A percentile compares a stretch with the other conserved stretches of the same genome.
Conservation (phyloP, 1,140 invertebrate species). For the Nasonia vitripennis region DNA sequence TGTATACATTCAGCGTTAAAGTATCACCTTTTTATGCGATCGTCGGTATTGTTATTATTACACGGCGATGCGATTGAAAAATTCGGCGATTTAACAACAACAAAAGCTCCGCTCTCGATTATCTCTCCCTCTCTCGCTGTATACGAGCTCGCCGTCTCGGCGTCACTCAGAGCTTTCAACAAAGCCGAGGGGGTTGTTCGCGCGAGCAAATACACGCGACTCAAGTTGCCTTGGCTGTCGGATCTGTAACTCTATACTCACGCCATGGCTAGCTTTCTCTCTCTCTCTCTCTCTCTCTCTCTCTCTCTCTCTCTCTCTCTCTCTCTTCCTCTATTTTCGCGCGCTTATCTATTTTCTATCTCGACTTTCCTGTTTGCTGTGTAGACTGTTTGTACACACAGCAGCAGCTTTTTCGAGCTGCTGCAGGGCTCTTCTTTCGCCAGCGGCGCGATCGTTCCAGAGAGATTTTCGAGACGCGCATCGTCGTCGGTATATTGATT, state of each 20-base stretch:
- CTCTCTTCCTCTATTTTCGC: background rate
- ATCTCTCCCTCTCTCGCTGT: background rate
- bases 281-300: background rate
- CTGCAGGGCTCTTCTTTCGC: background rate
- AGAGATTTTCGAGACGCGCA: background rate
- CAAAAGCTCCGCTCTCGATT: background rate
- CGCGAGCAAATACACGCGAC: background rate
- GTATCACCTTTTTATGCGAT: background rate
- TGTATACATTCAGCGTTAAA: background rate
- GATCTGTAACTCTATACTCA: conserved; percentile 1
- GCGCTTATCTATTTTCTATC: conserved; percentile 4
- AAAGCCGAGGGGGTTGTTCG: background rate
- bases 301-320: background rate
- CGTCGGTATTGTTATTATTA: background rate
- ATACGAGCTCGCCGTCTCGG: background rate
- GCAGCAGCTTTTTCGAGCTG: background rate
- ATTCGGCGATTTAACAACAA: background rate
- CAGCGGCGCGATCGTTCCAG: background rate
- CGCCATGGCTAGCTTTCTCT: background rate
- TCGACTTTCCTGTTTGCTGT: background rate
- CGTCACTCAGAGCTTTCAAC: background rate
- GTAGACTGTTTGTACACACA: background rate
- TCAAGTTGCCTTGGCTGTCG: conserved; percentile 2
- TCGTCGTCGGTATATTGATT: background rate
- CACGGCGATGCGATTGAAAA: background rate